Conservation (phyloP, 2,888 invertebrate genomes). For the Perdita meconis region DNA sequence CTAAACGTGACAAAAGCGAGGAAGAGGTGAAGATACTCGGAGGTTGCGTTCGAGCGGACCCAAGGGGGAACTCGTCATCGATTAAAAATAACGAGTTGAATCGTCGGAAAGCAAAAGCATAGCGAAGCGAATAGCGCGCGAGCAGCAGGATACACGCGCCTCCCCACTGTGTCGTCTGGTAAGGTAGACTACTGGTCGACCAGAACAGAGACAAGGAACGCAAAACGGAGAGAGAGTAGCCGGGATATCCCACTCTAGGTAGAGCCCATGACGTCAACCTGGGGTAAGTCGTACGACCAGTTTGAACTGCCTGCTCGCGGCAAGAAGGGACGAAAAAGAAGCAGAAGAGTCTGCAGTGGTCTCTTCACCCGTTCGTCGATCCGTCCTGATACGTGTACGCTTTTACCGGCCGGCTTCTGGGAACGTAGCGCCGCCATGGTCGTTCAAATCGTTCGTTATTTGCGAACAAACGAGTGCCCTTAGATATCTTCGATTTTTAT, state of each 20-base stretch:
- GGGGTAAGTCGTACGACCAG: constrained; percentile 75
- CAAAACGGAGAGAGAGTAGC: constrained; percentile 61
- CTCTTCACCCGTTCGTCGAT: constrained; percentile 38
- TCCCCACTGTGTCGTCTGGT: constrained; percentile 41
- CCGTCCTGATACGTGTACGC: constrained; percentile 36
- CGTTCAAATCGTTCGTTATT: constrained; percentile 5
- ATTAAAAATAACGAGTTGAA: constrained; percentile 66
- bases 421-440: constrained; percentile 40
- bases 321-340: constrained; percentile 41
- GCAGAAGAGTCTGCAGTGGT: constrained; percentile 53
- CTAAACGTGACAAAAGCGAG: neutral
- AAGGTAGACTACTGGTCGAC: constrained; percentile 49
- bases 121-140: constrained; percentile 24
- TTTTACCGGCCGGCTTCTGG: constrained; percentile 64
- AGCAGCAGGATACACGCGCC: constrained; percentile 51
- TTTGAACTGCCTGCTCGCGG: constrained; percentile 63
- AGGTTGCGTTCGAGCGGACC: constrained; percentile 35
- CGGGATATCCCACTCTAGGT: constrained; percentile 75
- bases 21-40: constrained; percentile 12
- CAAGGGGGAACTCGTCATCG: constrained; percentile 56
- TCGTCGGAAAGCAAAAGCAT: constrained; percentile 37
- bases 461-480: neutral
- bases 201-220: constrained; percentile 46
- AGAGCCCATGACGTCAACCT: constrained; percentile 74
- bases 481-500: neutral